Evolutionary conservation across 2,113 vertebrate genomes (phyloP), one percentile per base, ranked within the genome.

Genomic region (Boleophthalmus pectinirostris): DNA sequence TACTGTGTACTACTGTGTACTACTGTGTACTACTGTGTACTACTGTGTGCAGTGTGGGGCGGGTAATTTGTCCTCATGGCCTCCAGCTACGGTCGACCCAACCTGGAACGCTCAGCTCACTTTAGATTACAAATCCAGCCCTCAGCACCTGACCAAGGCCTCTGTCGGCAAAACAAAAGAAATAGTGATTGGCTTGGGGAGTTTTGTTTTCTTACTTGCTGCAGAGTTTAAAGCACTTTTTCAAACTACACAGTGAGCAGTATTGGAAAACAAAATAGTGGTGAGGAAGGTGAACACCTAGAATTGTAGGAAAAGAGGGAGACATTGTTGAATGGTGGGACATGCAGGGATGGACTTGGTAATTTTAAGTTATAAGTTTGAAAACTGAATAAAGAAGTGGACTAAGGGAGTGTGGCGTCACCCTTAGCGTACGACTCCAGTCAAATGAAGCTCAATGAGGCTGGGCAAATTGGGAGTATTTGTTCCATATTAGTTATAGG

Each of bases 41-140:
- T 85, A 85, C 29, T 29, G 77, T 84, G n/a, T n/a, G n/a, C n/a
- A n/a, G n/a, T n/a, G 86, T 72, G 71, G 78, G 65, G 24, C 23
- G 43, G 80, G 80, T 83, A 77, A 91, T 89, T 88, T 81, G 73
- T 89, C 82, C 73, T 74, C 80, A 73, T 74, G 74, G 82, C 85
- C 73, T 20, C 10, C 35, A 83, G 85, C 69, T 11, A 56, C 45
- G 56, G 23, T 67, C 3, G 63, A 78, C 70, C 63, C 20, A 66
- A 81, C 82, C 53, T 43, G 58, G 70, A 70, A 70, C 63, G 72
- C 75, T 84, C 70, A 18, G 86, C 81, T 73, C 35, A 58, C 74
- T 72, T 73, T 74, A 72, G 82, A 82, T 67, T 72, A 70, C 24
- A 84, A 82, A 83, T 83, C 66, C 74, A 63, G 57, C 66, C 78